Conservation (phyloP, 2,113 vertebrate species). For the Hystrix cristata region DNA sequence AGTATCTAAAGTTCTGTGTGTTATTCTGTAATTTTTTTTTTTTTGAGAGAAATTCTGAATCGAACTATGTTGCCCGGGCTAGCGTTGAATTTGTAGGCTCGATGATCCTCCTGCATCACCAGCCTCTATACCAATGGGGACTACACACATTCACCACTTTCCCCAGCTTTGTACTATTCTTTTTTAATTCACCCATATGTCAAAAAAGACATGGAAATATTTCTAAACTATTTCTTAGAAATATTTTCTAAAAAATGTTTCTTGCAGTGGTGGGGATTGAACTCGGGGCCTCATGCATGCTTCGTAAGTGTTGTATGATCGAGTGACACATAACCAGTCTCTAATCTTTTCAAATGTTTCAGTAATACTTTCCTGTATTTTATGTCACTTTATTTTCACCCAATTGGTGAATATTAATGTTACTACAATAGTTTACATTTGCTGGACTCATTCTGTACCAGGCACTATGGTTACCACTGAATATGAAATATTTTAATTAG, state of each 20-base stretch:
- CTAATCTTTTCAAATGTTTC: neutral
- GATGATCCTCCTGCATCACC: neutral
- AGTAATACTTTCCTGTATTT: neutral
- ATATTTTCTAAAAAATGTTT: neutral
- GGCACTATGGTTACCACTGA: neutral
- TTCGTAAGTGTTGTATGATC: neutral
- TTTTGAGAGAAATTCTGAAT: neutral
- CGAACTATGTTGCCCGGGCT: neutral
- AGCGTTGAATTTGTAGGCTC: neutral
- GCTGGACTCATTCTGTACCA: neutral
- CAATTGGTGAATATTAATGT: neutral
- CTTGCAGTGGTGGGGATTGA: neutral
- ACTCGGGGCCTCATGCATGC: neutral
- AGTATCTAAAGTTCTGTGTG: neutral
- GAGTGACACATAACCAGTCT: neutral
- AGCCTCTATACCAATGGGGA: neutral
- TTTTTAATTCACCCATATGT: neutral
- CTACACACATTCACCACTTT: no score
- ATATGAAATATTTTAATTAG: conserved; percentile 26
- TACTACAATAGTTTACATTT: neutral
- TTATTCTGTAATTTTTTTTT: neutral
- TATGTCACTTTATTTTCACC: neutral
- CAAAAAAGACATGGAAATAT: neutral
- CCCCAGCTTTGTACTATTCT: neutral
- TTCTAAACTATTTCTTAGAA: neutral